These are phyloP conservation scores for Tylochromis polylepis DNA, from an alignment of 2,113 vertebrate genomes.

Conservation along the genomic window DNA sequence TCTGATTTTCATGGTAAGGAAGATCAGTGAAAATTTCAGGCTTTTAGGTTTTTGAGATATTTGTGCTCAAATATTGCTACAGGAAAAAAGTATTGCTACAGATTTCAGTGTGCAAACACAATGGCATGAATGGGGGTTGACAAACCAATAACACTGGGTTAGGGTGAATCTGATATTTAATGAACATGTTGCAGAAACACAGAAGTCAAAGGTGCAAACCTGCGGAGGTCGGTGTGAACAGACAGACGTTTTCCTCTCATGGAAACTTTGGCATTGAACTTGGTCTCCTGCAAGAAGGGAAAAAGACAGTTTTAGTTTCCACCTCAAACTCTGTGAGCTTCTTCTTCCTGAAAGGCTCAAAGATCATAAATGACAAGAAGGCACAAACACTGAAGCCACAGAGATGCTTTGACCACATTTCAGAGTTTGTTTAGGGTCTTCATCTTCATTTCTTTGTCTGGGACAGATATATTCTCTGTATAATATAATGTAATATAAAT, in stretches of 20 bases:
- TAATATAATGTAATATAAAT: not conserved
- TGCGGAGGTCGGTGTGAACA: constrained; percentile 82
- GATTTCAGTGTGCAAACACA: not conserved
- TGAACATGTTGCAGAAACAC: not conserved
- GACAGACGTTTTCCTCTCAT: constrained; percentile 82
- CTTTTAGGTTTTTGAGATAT: not conserved
- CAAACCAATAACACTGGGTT: not conserved
- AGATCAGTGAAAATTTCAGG: not conserved
- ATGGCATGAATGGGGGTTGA: not conserved
- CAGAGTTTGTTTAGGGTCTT: not conserved
- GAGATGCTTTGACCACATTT: not conserved
- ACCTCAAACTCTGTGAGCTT: not conserved
- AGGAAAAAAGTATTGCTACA: not conserved
- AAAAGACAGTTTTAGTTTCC: not conserved
- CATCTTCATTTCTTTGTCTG: not conserved
- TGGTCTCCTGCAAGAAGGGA: constrained; percentile 76
- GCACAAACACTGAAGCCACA: not conserved
- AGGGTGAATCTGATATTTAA: not conserved
- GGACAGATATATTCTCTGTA: not conserved
- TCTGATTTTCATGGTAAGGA: no score
- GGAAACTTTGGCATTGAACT: constrained; percentile 83
- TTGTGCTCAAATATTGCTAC: not conserved
- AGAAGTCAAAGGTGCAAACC: constrained; percentile 59
- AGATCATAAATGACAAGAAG: not conserved
- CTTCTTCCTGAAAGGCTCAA: not conserved